Base-by-base conservation (phyloP, 1,140 invertebrate species). In the Stenopsyche tienmushanensis region DNA sequence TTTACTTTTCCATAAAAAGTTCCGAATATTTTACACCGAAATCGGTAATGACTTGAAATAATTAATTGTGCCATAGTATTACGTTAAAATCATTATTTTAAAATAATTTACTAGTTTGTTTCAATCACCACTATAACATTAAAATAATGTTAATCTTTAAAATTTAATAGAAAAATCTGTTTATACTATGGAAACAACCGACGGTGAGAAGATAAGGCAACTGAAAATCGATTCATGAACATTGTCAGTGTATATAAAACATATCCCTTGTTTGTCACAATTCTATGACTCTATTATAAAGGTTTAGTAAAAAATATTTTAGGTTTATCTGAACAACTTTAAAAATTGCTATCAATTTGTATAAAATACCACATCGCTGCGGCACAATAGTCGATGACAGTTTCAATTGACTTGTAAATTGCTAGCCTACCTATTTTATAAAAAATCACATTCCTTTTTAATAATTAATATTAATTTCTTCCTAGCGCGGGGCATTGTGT, bases 401-500 rank as follows among this genome's bases (percentile, higher is more conserved):
- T 44, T 66, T 54, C 67, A 70, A 70, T 70, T 70, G 67, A 70
- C 68, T 66, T 70, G 57, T 60, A 60, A 26, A 60, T 60, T 34
- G 29, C 57, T 60, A 60, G 57, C 57, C 57, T 60, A 60, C 44
- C 15, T 42, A 21, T 41, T 57, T 34, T 42, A 60, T 47, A 47
- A 60, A 60, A 60, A 60, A 60, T 60, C 57, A 60, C 57, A 60
- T 60, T 60, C 57, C 42, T 47, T 29, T 47, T 58, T 7, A 1
- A n/a, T 26, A 3, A 54, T 50, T 20, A 54, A 49, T 18, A 59
- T 47, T 47, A 9, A 10, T 47, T 47, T 29, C 29, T 47, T 44
- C 21, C 64, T 64, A 70, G 42, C 69, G 69, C 15, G 84, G 84
- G 64, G 85, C 80, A 72, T 85, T 87, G 78, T 92, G 90, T 64